A percentile compares a stretch with the other conserved stretches of the same genome.
phyloP scores from a whole-genome alignment of 2,888 invertebrate species.

The Hyalella azteca region DNA sequence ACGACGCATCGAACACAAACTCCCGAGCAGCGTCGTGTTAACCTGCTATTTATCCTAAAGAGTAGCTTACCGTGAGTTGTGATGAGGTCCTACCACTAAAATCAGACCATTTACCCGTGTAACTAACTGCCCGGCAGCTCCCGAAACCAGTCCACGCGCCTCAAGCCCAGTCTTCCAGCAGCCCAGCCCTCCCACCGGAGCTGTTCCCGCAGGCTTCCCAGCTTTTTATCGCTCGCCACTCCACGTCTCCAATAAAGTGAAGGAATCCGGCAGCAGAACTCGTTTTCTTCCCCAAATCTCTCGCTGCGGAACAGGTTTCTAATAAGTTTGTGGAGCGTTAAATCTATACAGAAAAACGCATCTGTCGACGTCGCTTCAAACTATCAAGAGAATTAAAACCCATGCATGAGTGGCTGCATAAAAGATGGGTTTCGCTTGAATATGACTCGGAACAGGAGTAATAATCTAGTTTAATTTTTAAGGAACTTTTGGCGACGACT shows the following conservation, averaged over 20 bases:
- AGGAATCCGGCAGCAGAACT: constrained; percentile 33
- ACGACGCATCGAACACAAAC: no score
- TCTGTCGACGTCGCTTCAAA: not conserved
- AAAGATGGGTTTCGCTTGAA: no score
- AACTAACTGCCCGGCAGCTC: no score
- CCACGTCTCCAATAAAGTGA: constrained; percentile 27
- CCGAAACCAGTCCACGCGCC: not conserved
- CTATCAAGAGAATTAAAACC: no score
- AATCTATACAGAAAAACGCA: constrained; percentile 23
- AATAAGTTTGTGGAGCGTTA: constrained; percentile 28
- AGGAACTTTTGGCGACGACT: no score
- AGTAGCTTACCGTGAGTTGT: no score
- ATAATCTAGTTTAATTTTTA: no score
- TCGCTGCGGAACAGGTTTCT: constrained; percentile 8
- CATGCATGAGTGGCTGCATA: no score
- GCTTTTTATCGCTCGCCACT: constrained; percentile 30
- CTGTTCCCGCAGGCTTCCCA: constrained; percentile 18
- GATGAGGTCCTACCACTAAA: no score
- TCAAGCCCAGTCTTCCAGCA: not conserved
- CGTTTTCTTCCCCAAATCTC: constrained; percentile 32
- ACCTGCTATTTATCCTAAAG: no score
- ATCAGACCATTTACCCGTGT: not conserved
- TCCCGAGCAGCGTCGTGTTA: no score
- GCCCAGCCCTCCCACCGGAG: not conserved
- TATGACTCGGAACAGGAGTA: no score